Evolutionary conservation across 2,888 invertebrate species (phyloP), one percentile per base, ranked within the genome.

Genomic region (Orthosia gracilis): DNA sequence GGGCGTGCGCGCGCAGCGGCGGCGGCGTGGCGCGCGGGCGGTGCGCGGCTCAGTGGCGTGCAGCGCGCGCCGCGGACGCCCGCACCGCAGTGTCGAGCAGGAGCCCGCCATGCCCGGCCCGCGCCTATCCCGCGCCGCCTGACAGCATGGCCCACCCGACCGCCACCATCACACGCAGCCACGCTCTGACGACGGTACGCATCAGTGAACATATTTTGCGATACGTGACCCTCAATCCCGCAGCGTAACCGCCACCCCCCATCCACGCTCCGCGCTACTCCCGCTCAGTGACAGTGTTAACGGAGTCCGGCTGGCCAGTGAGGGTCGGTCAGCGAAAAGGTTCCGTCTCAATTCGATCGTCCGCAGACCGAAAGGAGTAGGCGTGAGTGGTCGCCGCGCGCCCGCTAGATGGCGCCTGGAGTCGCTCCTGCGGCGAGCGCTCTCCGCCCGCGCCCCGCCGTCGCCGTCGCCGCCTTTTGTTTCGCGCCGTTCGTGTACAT

Each of bases 101-200:
- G 89, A 95, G 92, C 94, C 95, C 95, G 96, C 95, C 96, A 96
- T 96, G 96, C 96, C 95, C 95, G 96, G 96, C 95, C 94, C 95
- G 96, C 96, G 96, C 95, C 94, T 95, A 92, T 94, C 92, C 92
- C 95, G 96, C 95, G 96, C 95, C 94, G 95, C 96, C 96, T 96
- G 96, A 96, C 96, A 96, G 96, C 96, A 96, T 96, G 96, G 96
- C 96, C 95, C 88, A 90, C 91, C 94, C 95, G 94, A 95, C 94
- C 96, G 96, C 96, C 95, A 95, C 95, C 96, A 95, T 93, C 96
- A 94, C 96, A 94, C 96, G 95, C 96, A 96, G 95, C 96, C 95
- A 96, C 96, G 96, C 96, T 95, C 96, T 96, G 96, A 96, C 96
- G 94, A 96, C 96, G 96, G 96, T 96, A 96, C 94, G 96, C 92